phyloP scores from a whole-genome alignment of 2,888 invertebrate species.

The Melikaiella ostensackeni region DNA sequence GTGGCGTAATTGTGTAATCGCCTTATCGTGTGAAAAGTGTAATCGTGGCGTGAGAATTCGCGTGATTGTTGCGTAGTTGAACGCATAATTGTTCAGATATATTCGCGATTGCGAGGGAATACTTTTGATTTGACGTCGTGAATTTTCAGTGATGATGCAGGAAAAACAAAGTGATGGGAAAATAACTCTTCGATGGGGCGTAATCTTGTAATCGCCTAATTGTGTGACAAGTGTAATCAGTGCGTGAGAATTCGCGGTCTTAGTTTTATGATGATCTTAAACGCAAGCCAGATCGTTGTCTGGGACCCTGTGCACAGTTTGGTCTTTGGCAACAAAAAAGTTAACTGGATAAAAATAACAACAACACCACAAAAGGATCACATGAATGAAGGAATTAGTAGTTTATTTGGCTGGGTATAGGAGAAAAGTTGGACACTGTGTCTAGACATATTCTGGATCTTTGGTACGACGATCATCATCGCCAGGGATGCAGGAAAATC shows the following conservation, averaged over 20 bases:
- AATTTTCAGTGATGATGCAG: not conserved
- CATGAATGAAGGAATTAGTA: not conserved
- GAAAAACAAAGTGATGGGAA: not conserved
- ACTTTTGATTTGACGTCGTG: not conserved
- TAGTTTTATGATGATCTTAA: not conserved
- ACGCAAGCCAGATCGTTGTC: not conserved
- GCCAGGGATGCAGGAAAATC: constrained; percentile 66
- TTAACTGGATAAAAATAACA: not conserved
- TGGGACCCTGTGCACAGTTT: not conserved
- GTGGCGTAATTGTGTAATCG: no score
- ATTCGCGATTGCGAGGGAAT: not conserved
- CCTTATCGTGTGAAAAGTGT: no score
- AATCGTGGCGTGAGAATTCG: no score
- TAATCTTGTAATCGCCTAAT: not conserved
- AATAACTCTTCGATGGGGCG: not conserved
- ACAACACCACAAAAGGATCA: not conserved
- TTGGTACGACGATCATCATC: constrained; percentile 53
- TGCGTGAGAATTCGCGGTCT: not conserved
- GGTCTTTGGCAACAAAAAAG: not conserved
- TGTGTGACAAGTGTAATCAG: not conserved
- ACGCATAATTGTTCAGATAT: not conserved
- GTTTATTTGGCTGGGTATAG: not conserved
- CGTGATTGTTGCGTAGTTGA: no score
- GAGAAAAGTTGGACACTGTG: not conserved
- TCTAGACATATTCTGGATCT: constrained; percentile 1